These are phyloP conservation scores for Premnoplex brunnescens DNA, from an alignment of 2,797 vertebrate species.

Conservation along the genomic window DNA sequence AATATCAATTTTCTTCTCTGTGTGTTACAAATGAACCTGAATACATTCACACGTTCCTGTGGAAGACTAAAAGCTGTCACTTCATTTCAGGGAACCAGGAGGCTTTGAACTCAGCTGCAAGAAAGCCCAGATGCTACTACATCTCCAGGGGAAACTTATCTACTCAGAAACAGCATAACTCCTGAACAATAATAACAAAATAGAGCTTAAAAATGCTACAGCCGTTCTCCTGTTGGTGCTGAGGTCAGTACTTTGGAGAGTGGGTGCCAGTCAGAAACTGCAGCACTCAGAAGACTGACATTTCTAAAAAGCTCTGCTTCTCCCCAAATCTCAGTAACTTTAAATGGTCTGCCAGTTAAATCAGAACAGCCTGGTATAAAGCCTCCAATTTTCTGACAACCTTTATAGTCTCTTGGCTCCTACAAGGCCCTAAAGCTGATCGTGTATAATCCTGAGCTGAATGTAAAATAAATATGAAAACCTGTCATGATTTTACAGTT, in stretches of 20 bases:
- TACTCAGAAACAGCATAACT: slow-evolving; percentile 56
- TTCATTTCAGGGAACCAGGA: slow-evolving; percentile 66
- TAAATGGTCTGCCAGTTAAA: slow-evolving; percentile 70
- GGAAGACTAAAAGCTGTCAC: slow-evolving; percentile 70
- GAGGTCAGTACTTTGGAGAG: slow-evolving; percentile 51
- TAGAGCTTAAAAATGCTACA: slow-evolving; percentile 13
- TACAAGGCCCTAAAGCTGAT: slow-evolving; percentile 64
- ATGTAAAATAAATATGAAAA: slow-evolving; percentile 68
- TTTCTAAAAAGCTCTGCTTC: slow-evolving; percentile 59
- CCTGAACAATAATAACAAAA: slow-evolving; percentile 55
- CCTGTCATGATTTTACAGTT: slow-evolving; percentile 59
- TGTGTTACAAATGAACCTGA: slow-evolving; percentile 67
- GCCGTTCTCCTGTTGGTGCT: background rate
- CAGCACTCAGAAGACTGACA: slow-evolving; percentile 25
- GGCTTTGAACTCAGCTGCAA: slow-evolving; percentile 70
- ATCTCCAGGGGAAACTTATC: slow-evolving; percentile 63
- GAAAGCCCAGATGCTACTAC: slow-evolving; percentile 68
- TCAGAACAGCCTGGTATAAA: slow-evolving; percentile 63
- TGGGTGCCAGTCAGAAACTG: slow-evolving; percentile 46
- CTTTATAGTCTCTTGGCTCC: slow-evolving; percentile 69
- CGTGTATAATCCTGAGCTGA: slow-evolving; percentile 57
- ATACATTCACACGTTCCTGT: slow-evolving; percentile 50
- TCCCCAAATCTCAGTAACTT: slow-evolving; percentile 38
- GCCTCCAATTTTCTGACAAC: slow-evolving; percentile 71
- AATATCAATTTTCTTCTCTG: slow-evolving; percentile 47